Base-by-base conservation (phyloP, 2,113 vertebrate species). In the Mystacornis crossleyi region DNA sequence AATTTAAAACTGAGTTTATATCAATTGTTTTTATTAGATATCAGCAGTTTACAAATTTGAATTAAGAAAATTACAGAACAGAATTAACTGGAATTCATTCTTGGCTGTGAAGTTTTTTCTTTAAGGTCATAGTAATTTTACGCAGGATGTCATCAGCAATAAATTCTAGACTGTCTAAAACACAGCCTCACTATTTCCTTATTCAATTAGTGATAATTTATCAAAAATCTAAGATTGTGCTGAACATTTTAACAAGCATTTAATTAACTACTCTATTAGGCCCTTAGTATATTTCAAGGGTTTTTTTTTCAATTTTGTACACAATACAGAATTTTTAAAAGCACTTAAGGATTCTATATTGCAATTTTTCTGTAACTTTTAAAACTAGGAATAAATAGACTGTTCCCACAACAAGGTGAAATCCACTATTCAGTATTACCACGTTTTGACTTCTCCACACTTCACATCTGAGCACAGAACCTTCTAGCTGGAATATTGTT, bases 101-200 rank as follows among this genome's bases (percentile, higher is more conserved):
- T 94, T 61, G 53, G 29, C 71, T 83, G 82, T n/a, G 66, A 81
- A 47, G 54, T 31, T 81, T 55, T 81, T 51, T 38, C 80, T 96
- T 88, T 57, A 64, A 88, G 71, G 36, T 97, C 67, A 77, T 70
- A 67, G 70, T 48, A 14, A 80, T 94, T 97, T 78, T 89, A 95
- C 81, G 91, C 61, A 89, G 43, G 73, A 91, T 81, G 64, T 92
- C 92, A 93, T 55, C 71, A 97, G 64, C 75, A 94, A 70, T 91
- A 94, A 94, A 74, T 92, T 74, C 95, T 80, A 89, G 90, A 75
- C 97, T 98, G 97, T 97, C 96, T 98, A 98, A 97, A 98, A 98
- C 97, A 98, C 97, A 98, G 97, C 82, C 93, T 72, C 13, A n/a
- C 74, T 69, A 86, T 84, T 67, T 91, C 81, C 77, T 92, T 87